These are phyloP conservation scores for Podarcis lilfordi DNA, from an alignment of 2,797 vertebrate genomes.

Conservation along the genomic window DNA sequence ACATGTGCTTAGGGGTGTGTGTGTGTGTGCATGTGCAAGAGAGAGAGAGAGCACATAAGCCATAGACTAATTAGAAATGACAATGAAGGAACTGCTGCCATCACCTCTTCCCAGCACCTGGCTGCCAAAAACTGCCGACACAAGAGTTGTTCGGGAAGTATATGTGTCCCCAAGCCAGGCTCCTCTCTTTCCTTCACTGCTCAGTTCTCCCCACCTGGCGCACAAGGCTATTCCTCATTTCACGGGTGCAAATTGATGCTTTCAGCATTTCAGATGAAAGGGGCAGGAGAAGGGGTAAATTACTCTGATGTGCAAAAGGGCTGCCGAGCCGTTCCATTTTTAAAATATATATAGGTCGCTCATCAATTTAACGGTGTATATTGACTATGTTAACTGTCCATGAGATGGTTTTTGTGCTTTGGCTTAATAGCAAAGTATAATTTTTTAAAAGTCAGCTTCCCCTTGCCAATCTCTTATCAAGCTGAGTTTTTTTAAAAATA, in stretches of 20 bases:
- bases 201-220: not conserved
- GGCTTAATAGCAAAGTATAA: conserved; percentile 11
- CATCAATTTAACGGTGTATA: conserved; percentile 10
- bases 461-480: not conserved
- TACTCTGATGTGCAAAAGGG: not conserved
- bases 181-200: not conserved
- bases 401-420: not conserved
- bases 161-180: not conserved
- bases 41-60: too few relatives aligned
- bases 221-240: not conserved
- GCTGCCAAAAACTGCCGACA: not conserved
- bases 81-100: not conserved
- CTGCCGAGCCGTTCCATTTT: conserved; percentile 1
- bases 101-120: not conserved
- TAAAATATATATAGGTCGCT: not conserved
- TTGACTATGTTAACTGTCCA: not conserved
- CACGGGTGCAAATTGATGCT: conserved; percentile 8
- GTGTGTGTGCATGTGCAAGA: not conserved
- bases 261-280: conserved; percentile 15
- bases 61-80: not conserved
- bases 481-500: not conserved
- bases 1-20: not conserved
- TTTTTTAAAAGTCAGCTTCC: conserved; percentile 10
- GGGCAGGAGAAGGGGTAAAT: not conserved
- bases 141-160: not conserved